phyloP scores from a whole-genome alignment of 2,113 vertebrate genomes.

The Candoia aspera region DNA sequence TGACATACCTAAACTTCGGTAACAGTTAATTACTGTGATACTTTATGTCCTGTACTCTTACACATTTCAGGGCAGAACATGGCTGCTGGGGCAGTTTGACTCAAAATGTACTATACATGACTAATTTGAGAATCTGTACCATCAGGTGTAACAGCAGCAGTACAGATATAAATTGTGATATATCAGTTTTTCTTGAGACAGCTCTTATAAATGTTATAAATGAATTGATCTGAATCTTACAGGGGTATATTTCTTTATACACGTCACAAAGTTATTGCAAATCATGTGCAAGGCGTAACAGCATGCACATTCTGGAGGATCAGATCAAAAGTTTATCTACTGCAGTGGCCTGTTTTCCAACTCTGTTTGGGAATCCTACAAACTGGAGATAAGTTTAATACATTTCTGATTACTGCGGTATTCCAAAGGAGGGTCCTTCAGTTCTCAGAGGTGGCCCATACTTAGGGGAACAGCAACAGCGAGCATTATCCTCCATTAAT shows the following conservation, averaged over 20 bases:
- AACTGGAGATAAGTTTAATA: background rate
- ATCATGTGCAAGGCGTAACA: background rate
- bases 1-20: background rate
- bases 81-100: background rate
- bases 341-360: background rate
- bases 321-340: background rate
- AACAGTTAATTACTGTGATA: background rate
- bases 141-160: background rate
- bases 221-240: background rate
- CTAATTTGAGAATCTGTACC: background rate
- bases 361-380: background rate
- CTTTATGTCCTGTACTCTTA: background rate
- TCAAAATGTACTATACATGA: background rate
- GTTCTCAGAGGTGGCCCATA: background rate
- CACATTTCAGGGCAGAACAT: background rate
- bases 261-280: background rate
- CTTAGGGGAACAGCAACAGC: background rate
- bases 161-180: too few species aligned
- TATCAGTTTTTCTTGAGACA: background rate
- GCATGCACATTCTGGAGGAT: background rate
- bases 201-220: background rate
- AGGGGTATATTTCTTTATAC: background rate
- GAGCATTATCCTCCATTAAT: background rate
- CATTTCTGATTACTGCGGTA: background rate
- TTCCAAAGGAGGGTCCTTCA: background rate